Evolutionary conservation across 2,113 vertebrate genomes (phyloP).

Genomic region (Larimichthys polyactis): DNA sequence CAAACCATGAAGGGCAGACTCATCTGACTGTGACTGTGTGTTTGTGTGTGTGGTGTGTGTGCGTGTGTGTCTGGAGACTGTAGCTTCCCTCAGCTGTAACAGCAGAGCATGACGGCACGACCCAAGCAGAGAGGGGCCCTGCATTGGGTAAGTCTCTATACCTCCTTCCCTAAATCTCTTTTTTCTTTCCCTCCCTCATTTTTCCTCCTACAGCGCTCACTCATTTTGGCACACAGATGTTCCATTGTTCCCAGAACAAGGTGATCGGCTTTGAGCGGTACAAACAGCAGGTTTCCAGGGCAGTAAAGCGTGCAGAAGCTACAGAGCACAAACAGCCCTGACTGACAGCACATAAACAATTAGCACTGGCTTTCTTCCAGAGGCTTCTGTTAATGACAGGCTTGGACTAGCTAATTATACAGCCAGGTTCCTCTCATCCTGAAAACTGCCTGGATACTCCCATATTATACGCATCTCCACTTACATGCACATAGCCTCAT

Average conservation of each 20-base stretch:
- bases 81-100: slow-evolving; percentile 28
- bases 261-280: slow-evolving; percentile 57
- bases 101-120: slow-evolving; percentile 33
- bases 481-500: slow-evolving; percentile 28
- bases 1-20: slow-evolving; percentile 41
- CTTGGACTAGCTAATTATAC: slow-evolving; percentile 76
- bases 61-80: slow-evolving; percentile 14
- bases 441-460: slow-evolving; percentile 63
- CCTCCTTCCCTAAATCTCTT: slow-evolving; percentile 19
- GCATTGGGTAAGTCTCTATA: slow-evolving; percentile 16
- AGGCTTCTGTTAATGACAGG: slow-evolving; percentile 71
- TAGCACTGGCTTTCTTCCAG: slow-evolving; percentile 74
- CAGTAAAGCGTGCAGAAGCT: slow-evolving; percentile 45
- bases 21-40: slow-evolving; percentile 24
- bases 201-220: slow-evolving; percentile 44
- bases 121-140: slow-evolving; percentile 45
- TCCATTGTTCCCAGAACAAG: slow-evolving; percentile 72
- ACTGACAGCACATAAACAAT: slow-evolving; percentile 83
- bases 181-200: slow-evolving; percentile 34
- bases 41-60: slow-evolving; percentile 1
- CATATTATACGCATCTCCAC: slow-evolving; percentile 41
- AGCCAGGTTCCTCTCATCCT: slow-evolving; percentile 65
- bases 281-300: slow-evolving; percentile 69
- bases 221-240: slow-evolving; percentile 76
- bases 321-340: slow-evolving; percentile 60